These are phyloP conservation scores for Hylia prasina DNA, from an alignment of 2,113 vertebrate species.

Conservation along the genomic window DNA sequence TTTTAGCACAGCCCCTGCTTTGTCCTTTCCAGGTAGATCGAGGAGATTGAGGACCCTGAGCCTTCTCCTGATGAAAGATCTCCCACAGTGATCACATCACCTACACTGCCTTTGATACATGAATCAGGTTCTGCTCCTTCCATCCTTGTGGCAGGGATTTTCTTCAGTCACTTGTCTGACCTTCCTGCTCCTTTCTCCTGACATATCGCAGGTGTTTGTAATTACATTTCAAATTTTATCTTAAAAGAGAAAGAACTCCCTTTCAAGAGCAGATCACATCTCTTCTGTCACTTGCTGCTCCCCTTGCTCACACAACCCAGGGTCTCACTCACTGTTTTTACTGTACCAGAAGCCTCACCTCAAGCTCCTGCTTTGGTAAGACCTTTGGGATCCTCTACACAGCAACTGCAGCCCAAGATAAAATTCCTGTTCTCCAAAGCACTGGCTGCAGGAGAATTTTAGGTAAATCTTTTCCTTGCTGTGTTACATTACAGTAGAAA, in stretches of 20 bases:
- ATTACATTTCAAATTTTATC: not conserved
- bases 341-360: not conserved
- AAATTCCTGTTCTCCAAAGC: not conserved
- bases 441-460: not conserved
- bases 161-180: not conserved
- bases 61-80: not conserved
- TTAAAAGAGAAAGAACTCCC: not conserved
- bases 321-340: not conserved
- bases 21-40: not conserved
- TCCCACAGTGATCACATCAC: not conserved
- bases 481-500: not conserved
- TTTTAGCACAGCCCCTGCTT: not conserved
- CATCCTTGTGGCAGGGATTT: not conserved
- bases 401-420: not conserved
- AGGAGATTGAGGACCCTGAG: not conserved
- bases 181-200: not conserved
- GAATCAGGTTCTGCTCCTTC: not conserved
- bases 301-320: not conserved
- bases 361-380: not conserved
- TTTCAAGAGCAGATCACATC: not conserved
- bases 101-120: not conserved
- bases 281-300: not conserved
- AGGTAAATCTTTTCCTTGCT: not conserved
- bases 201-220: not conserved
- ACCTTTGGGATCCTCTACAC: not conserved